Conservation (phyloP, 1,140 invertebrate genomes). For the Apis florea region DNA sequence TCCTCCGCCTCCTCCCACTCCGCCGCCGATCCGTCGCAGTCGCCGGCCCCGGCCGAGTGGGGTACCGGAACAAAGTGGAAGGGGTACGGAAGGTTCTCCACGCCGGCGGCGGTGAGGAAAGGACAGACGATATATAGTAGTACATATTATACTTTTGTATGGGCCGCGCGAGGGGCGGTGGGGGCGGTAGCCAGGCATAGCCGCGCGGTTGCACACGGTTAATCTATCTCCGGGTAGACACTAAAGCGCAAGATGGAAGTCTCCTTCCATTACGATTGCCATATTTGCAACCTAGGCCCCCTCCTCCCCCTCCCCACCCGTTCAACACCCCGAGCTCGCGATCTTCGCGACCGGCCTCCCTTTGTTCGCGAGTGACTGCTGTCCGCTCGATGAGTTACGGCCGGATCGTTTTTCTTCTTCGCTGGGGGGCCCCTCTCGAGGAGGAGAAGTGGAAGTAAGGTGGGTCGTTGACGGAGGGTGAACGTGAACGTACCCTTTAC, state of each 20-base stretch:
- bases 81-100: slow-evolving; percentile 55
- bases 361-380: slow-evolving; percentile 49
- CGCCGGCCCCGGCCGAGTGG: slow-evolving; percentile 31
- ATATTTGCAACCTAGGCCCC: slow-evolving; percentile 56
- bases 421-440: not conserved
- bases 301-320: slow-evolving; percentile 30
- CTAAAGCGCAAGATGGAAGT: slow-evolving; percentile 74
- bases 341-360: slow-evolving; percentile 49
- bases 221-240: slow-evolving; percentile 72
- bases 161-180: slow-evolving; percentile 36
- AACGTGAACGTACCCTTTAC: too few species aligned
- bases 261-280: slow-evolving; percentile 70
- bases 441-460: not conserved
- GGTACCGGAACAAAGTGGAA: slow-evolving; percentile 54
- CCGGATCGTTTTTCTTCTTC: slow-evolving; percentile 35
- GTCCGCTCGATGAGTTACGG: slow-evolving; percentile 46
- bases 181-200: slow-evolving; percentile 65
- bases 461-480: not conserved
- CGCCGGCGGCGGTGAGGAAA: slow-evolving; percentile 22
- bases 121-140: slow-evolving; percentile 47
- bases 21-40: slow-evolving; percentile 27
- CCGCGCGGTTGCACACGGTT: slow-evolving; percentile 66
- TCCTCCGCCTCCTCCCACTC: slow-evolving; percentile 45
- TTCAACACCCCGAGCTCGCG: slow-evolving; percentile 32
- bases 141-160: slow-evolving; percentile 66